Percentiles rank a stretch among this genome's conserved stretches.
Evolutionary conservation across 2,888 invertebrate genomes (phyloP).

Genomic region (Apodemia mormo): DNA sequence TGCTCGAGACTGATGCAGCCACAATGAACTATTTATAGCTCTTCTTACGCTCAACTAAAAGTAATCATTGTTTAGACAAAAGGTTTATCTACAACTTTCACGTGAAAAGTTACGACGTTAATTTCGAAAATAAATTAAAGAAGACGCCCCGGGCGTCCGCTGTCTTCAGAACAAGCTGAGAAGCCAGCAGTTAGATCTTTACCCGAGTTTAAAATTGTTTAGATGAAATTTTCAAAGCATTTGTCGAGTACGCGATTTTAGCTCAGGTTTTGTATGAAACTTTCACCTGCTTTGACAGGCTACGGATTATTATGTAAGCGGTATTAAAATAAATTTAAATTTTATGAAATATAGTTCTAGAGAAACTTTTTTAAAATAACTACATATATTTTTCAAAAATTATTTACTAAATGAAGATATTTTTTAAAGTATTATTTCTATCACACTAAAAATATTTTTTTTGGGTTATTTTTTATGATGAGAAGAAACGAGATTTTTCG

Average conservation of each 20-base stretch:
- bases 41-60: background rate
- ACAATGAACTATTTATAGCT: too few species aligned
- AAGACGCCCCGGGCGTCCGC: conserved; percentile 56
- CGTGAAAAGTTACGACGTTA: conserved; percentile 50
- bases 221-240: conserved; percentile 70
- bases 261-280: conserved; percentile 57
- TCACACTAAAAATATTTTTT: too few species aligned
- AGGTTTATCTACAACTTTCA: conserved; percentile 43
- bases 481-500: too few species aligned
- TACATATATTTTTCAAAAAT: too few species aligned
- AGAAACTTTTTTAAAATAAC: background rate
- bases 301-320: conserved; percentile 33
- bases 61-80: conserved; percentile 19
- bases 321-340: conserved; percentile 25
- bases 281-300: conserved; percentile 50
- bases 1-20: too few species aligned
- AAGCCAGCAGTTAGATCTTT: conserved; percentile 52
- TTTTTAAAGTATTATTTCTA: too few species aligned
- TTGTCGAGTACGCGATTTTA: conserved; percentile 51
- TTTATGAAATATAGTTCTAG: conserved; percentile 2
- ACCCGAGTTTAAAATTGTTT: conserved; percentile 62
- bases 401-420: too few species aligned
- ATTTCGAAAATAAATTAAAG: conserved; percentile 71
- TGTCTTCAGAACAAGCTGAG: conserved; percentile 51
- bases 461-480: too few species aligned